Evolutionary conservation across 1,140 invertebrate species (phyloP).

Genomic region (Aphis gossypii): DNA sequence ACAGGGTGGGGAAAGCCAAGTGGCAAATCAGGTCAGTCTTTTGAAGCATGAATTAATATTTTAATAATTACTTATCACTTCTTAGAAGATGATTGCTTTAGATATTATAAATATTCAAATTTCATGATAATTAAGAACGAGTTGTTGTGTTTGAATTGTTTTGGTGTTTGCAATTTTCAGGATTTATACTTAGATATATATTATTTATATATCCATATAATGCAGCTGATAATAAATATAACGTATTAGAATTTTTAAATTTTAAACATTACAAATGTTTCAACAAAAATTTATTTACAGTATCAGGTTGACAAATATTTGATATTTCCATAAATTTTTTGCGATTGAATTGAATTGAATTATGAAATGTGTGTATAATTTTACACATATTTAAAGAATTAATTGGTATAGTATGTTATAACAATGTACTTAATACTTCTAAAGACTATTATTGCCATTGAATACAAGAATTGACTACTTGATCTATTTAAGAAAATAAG

Average conservation of each 20-base stretch:
- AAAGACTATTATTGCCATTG: neutral
- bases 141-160: neutral
- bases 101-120: neutral
- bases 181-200: neutral
- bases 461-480: neutral
- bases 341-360: neutral
- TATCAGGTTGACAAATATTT: neutral
- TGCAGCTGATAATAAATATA: neutral
- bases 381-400: neutral
- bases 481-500: neutral
- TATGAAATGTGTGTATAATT: neutral
- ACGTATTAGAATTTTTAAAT: neutral
- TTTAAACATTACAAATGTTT: neutral
- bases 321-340: neutral
- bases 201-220: neutral
- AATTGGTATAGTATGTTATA: neutral
- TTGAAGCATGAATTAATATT: conserved; percentile 40
- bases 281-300: neutral
- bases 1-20: conserved; percentile 51
- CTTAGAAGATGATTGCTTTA: conserved; percentile 34
- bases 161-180: neutral
- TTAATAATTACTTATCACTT: neutral
- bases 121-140: neutral
- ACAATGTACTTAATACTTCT: neutral
- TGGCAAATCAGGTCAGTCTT: conserved; percentile 52